Conservation (phyloP, 37 sponge, comb jelly and placozoan species). For the Ephydatia muelleri region DNA sequence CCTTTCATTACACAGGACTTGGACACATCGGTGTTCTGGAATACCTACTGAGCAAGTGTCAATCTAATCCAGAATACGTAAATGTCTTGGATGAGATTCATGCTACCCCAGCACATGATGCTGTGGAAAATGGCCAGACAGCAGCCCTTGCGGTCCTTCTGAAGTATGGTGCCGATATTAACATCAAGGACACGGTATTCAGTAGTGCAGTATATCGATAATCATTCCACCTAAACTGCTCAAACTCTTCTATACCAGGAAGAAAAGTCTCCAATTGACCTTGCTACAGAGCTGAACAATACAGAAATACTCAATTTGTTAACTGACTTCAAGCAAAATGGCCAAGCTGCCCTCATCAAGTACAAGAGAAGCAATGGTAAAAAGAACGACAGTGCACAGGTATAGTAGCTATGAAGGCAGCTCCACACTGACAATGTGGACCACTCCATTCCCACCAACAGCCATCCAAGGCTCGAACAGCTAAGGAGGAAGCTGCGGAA, state of each 20-base stretch:
- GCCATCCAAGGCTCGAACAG: conserved; percentile 19
- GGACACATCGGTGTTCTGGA: conserved; percentile 63
- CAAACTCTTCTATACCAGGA: conserved; percentile 14
- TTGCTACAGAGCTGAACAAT: conserved; percentile 41
- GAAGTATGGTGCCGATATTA: conserved; percentile 64
- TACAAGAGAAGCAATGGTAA: conserved; percentile 26
- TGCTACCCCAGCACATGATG: conserved; percentile 84
- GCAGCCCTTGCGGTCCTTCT: conserved; percentile 57
- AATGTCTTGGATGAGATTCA: conserved; percentile 50
- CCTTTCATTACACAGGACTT: conserved; percentile 13
- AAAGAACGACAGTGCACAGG: neutral
- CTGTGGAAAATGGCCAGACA: conserved; percentile 69
- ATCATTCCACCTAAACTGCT: too few species aligned
- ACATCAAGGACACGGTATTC: conserved; percentile 58
- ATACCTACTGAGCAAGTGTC: conserved; percentile 58
- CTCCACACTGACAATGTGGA: neutral
- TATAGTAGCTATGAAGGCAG: neutral
- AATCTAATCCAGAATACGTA: conserved; percentile 36
- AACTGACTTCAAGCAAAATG: conserved; percentile 45
- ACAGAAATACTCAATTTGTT: conserved; percentile 38
- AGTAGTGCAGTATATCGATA: too few species aligned
- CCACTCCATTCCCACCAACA: neutral
- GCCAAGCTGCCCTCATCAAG: conserved; percentile 17
- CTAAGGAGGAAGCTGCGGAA: conserved; percentile 44
- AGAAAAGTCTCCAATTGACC: conserved; percentile 61